Conservation (phyloP, 2,888 invertebrate species). For the Galerucella nymphaeae region DNA sequence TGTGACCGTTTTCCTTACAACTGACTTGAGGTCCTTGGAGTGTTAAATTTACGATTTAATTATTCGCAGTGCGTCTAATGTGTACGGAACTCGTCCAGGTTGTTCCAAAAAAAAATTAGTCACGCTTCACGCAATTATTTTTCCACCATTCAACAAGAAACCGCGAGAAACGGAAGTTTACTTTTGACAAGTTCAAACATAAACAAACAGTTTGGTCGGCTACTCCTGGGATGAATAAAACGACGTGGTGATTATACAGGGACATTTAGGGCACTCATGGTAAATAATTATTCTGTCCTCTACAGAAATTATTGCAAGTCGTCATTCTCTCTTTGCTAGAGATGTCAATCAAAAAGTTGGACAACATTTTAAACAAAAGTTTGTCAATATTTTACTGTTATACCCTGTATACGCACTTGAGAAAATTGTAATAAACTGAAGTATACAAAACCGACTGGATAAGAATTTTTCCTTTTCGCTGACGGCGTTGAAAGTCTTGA, state of each 20-base stretch:
- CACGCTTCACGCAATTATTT: constrained; percentile 4
- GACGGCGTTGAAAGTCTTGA: constrained; percentile 38
- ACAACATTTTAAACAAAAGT: too few relatives aligned
- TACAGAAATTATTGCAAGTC: too few relatives aligned
- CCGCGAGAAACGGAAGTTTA: constrained; percentile 25
- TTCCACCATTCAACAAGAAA: constrained; percentile 8
- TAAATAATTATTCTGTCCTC: too few relatives aligned
- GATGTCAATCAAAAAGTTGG: too few relatives aligned
- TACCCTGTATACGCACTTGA: constrained; percentile 13
- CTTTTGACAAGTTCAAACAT: constrained; percentile 21
- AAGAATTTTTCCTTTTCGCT: constrained; percentile 33
- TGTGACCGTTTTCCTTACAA: constrained; percentile 11
- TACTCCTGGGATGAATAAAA: constrained; percentile 19
- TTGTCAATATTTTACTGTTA: not conserved
- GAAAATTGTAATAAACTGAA: constrained; percentile 12
- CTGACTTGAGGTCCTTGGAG: constrained; percentile 11
- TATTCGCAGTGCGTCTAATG: constrained; percentile 17
- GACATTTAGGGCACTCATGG: not conserved
- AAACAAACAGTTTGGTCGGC: constrained; percentile 21
- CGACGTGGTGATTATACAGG: constrained; percentile 1
- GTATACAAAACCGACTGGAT: constrained; percentile 28
- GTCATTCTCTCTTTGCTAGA: too few relatives aligned
- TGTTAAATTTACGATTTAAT: constrained; percentile 20
- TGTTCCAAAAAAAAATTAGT: constrained; percentile 4
- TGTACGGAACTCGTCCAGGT: constrained; percentile 12